phyloP scores from a whole-genome alignment of 23 tunicate genomes.

The Phallusia fumigata region DNA sequence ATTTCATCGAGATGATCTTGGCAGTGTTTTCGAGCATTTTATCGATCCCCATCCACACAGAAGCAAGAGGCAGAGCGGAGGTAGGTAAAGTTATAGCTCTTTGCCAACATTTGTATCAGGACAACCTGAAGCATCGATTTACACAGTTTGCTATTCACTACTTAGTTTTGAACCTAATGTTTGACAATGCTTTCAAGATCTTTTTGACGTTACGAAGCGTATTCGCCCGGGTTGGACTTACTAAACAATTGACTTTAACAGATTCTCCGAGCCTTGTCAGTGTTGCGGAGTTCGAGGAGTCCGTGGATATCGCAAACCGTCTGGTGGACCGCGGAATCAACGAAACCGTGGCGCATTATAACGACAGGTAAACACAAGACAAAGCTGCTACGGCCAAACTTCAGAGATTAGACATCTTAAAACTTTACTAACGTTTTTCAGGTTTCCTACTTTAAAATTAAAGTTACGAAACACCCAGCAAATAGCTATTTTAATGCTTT shows the following conservation, averaged over 20 bases:
- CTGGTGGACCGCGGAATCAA: slow-evolving; percentile 77
- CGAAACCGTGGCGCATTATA: slow-evolving; percentile 55
- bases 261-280: background rate
- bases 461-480: too few species aligned
- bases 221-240: background rate
- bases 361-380: slow-evolving; percentile 61
- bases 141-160: too few species aligned
- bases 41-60: slow-evolving; percentile 10
- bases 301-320: slow-evolving; percentile 29
- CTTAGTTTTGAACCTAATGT: too few species aligned
- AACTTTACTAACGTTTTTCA: too few species aligned
- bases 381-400: too few species aligned
- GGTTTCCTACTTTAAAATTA: too few species aligned
- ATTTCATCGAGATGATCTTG: background rate
- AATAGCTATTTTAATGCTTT: too few species aligned
- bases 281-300: slow-evolving; percentile 39
- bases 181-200: too few species aligned
- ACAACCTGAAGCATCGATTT: too few species aligned
- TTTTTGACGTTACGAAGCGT: background rate
- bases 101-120: too few species aligned
- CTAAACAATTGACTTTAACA: background rate
- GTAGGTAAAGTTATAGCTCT: background rate
- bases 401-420: too few species aligned
- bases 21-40: background rate
- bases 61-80: slow-evolving; percentile 36